Evolutionary conservation across 2,797 vertebrate species (phyloP).

Genomic region (Eulemur mongoz): DNA sequence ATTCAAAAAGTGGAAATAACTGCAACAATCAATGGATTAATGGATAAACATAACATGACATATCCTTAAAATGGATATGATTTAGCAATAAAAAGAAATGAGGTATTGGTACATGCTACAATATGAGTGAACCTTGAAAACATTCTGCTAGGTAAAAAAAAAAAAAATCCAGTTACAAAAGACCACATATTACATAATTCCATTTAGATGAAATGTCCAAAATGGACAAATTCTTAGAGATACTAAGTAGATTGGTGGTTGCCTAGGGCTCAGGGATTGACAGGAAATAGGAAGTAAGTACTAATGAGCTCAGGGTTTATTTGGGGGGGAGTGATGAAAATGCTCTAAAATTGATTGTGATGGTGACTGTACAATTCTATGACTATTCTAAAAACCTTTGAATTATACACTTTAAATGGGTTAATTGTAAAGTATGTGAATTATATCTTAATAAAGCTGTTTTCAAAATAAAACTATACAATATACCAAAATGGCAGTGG

Average conservation of each 20-base stretch:
- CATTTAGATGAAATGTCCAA: neutral
- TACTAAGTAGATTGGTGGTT: neutral
- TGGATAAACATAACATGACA: neutral
- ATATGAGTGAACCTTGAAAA: neutral
- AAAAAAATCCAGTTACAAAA: neutral
- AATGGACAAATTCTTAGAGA: neutral
- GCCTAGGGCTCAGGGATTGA: neutral
- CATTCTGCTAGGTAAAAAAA: neutral
- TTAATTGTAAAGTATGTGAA: neutral
- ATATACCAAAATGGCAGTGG: neutral
- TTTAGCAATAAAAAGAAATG: neutral
- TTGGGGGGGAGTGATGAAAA: too few species aligned
- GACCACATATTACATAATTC: neutral
- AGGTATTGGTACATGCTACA: neutral
- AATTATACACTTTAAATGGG: neutral
- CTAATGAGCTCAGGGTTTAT: neutral
- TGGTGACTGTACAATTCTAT: neutral
- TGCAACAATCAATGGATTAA: neutral
- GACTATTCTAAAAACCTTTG: neutral
- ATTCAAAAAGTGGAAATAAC: neutral
- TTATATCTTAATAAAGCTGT: neutral
- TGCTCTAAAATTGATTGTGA: too few species aligned
- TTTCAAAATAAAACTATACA: slow-evolving; percentile 11
- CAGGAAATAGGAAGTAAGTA: neutral
- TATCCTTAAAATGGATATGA: neutral